phyloP scores from a whole-genome alignment of 2,888 invertebrate species.

The Byasa hedistus region DNA sequence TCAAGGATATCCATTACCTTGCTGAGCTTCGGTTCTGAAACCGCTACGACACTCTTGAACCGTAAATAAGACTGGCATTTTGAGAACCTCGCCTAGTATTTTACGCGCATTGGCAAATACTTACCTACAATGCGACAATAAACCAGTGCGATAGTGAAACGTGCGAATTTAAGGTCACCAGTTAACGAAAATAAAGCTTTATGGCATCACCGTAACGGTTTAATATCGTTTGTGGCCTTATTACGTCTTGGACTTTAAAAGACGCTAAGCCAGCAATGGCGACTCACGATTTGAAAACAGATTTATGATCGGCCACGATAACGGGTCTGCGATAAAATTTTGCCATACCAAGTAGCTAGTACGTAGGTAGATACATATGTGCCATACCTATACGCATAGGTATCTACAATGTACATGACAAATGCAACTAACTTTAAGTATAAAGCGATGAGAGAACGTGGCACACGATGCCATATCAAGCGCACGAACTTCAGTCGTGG shows the following conservation, averaged over 20 bases:
- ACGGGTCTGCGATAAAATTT: conserved; percentile 77
- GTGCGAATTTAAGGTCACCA: conserved; percentile 54
- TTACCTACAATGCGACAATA: conserved; percentile 75
- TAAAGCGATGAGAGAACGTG: conserved; percentile 46
- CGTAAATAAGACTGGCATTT: conserved; percentile 77
- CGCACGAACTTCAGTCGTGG: conserved; percentile 67
- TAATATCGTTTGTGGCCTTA: conserved; percentile 49
- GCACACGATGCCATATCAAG: conserved; percentile 48
- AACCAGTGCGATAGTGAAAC: conserved; percentile 58
- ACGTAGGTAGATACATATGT: conserved; percentile 32
- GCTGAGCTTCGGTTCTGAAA: conserved; percentile 29
- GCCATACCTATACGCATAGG: neutral
- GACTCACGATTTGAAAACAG: conserved; percentile 78
- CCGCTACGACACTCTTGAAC: conserved; percentile 46
- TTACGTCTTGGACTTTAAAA: conserved; percentile 46
- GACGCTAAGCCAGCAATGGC: conserved; percentile 57
- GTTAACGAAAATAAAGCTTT: conserved; percentile 64
- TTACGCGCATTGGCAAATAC: conserved; percentile 79
- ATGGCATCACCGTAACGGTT: conserved; percentile 51
- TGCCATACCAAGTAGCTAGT: conserved; percentile 61
- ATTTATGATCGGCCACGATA: conserved; percentile 79
- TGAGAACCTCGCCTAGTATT: conserved; percentile 73
- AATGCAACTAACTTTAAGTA: conserved; percentile 9
- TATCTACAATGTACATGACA: conserved; percentile 2
- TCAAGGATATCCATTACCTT: conserved; percentile 35